Evolutionary conservation across 2,113 vertebrate genomes (phyloP), one percentile per base, ranked within the genome.

Genomic region (Talpa occidentalis): DNA sequence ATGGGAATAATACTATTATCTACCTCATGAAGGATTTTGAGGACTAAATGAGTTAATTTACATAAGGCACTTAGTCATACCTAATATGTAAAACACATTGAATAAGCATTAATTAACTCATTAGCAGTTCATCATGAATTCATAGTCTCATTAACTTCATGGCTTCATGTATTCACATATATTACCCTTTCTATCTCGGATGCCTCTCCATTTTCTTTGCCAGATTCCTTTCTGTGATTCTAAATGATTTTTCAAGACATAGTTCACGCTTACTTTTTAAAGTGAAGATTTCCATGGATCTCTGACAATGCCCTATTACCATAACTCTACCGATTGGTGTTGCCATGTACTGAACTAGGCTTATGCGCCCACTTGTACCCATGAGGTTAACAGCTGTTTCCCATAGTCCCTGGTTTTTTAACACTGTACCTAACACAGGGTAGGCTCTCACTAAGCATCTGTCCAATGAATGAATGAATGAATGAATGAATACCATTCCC

Each of bases 341-440:
- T 44, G 28, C 11, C 10, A 17, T 16, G 6, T 19, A 67, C 10
- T 73, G 35, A 88, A 40, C 83, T 70, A 44, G 4, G 69, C 10
- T 64, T 56, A 79, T 15, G 54, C 3, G 52, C 47, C 59, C 24
- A 92, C 56, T 64, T 52, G 52, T 42, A 52, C 87, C 28, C 35
- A 22, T 42, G 47, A 80, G 49, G 84, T 40, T 40, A 60, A 74
- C 7, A 72, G 80, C 14, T 76, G 2, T 44, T 70, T 49, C 3
- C 14, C 44, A n/a, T 6, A 77, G 67, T 80, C 22, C 40, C 40
- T 97, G 76, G 3, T 24, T 95, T 85, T 85, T 80, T 52, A 77
- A 67, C 6, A 47, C 3, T 28, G 14, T 30, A 14, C 64, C 35
- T 74, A 62, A n/a, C 9, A 52, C 49, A 59, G 66, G 64, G 17